Base-by-base conservation (phyloP, 2,113 vertebrate genomes). In the Misgurnus anguillicaudatus region DNA sequence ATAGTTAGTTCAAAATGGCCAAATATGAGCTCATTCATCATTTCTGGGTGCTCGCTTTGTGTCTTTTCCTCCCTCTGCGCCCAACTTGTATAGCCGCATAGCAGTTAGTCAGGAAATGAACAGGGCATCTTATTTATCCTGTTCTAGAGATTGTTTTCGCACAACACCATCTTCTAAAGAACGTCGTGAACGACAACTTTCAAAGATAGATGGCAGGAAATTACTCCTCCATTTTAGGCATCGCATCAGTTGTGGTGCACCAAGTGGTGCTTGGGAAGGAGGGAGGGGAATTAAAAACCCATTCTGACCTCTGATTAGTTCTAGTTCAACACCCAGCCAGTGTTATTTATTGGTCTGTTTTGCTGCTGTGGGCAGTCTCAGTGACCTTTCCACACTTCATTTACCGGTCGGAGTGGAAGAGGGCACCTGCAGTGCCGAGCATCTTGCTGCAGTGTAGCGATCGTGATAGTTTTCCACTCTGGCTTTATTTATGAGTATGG, bases 331-430 rank as follows among this genome's bases (percentile, higher is more conserved):
- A 24, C 60, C 9, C 38, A 75, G 62, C 57, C 41, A 80, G 13
- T 51, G 61, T 61, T 57, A 76, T 78, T 68, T 81, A 81, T 78
- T 58, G 38, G 51, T 55, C 42, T 76, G 79, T 73, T 81, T 10
- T 36, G 10, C 70, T 19, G 47, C 48, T 66, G 51, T 60, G 58
- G 74, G 62, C 16, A n/a, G 77, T 73, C 63, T 10, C 68, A 11
- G 53, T 73, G 75, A 80, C 74, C 79, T 84, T 74, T 84, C 62
- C 38, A 67, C 9, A 16, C 61, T 80, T 80, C 55, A 78, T 74
- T 80, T 62, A 68, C 55, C 41, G 51, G 19, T 67, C 36, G 36
- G 16, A 70, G 48, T 67, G 72, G 64, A 53, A 58, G 38, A 39
- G 17, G 24, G 58, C 64, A 76, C 47, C 24, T 71, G 41, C n/a